These are phyloP conservation scores for Sinotaia quadrata DNA, from an alignment of 2,888 invertebrate genomes.

Conservation along the genomic window DNA sequence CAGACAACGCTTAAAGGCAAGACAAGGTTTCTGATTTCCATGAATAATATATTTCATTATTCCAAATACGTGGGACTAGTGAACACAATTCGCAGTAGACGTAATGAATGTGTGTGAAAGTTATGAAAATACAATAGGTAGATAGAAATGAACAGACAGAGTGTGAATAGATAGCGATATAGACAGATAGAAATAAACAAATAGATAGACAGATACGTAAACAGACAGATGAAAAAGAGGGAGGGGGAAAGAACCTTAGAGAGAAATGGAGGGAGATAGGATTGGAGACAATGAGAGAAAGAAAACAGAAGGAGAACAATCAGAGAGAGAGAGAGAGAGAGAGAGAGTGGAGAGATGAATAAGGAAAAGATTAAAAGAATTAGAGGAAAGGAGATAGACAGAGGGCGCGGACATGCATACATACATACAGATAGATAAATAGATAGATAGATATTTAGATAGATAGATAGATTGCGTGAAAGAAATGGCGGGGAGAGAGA, in stretches of 20 bases:
- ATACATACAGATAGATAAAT: too few species aligned
- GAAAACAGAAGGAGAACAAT: constrained; percentile 1
- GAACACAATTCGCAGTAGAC: too few species aligned
- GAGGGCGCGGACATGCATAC: too few species aligned
- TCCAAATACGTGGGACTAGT: too few species aligned
- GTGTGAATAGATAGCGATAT: constrained; percentile 3
- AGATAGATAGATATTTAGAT: too few species aligned
- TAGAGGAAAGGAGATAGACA: constrained; percentile 1
- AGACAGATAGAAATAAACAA: neutral
- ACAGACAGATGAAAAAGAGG: neutral
- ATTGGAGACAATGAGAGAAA: constrained; percentile 1
- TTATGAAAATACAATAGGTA: too few species aligned
- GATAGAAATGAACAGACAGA: constrained; percentile 1
- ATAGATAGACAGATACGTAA: neutral
- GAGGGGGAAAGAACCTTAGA: neutral
- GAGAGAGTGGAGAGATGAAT: constrained; percentile 14
- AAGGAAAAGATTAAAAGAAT: neutral
- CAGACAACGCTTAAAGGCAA: too few species aligned
- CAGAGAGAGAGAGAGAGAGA: constrained; percentile 22
- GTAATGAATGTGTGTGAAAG: neutral
- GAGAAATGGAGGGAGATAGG: neutral
- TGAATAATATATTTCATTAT: too few species aligned
- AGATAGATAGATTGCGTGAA: too few species aligned
- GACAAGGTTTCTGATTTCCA: too few species aligned
- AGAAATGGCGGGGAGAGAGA: too few species aligned